Evolutionary conservation across 2,888 invertebrate genomes (phyloP), one percentile per base, ranked within the genome.

Genomic region (Tenodera sinensis): DNA sequence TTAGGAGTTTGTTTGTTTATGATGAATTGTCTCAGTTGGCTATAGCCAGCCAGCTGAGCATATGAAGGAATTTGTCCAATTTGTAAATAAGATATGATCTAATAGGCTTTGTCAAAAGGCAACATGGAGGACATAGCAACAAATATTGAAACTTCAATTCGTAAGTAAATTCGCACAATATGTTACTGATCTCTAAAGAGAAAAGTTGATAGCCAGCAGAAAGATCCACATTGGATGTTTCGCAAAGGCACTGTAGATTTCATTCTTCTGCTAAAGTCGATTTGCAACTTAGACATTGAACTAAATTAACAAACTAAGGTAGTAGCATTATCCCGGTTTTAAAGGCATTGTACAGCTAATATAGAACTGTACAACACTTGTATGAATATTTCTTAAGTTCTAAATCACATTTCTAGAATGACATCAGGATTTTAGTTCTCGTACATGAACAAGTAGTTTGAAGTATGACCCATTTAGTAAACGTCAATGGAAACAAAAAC

Each of bases 131-230:
- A 96, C 90, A 95, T 95, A 88, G 94, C 95, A 90, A 96, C 96
- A 84, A 96, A 96, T 92, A 94, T 96, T 92, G 96, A 96, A 93
- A 96, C 96, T 92, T 94, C 96, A 90, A 94, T 96, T 92, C 94
- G 96, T 96, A 94, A 95, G 96, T 87, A 84, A 84, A 28, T 84
- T 12, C 20, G 8, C 20, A 20, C 25, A 71, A 71, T 25, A 71
- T 71, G 20, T 71, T 71, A 3, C 6, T 71, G 9, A 8, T 0
- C 4, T 15, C 6, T 71, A 42, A 42, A 42, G 42, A 42, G 12
- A 42, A 12, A 12, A 12, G 1, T 42, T 42, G 12, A 12, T 42
- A 12, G 12, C 12, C 12, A 12, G 1, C 42, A 42, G 34, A 12
- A 42, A 9, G 0, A 42, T 71, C 25, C 15, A 71, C 8, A 71